Base-by-base conservation (phyloP, 2,113 vertebrate genomes). In the Mugil cephalus region DNA sequence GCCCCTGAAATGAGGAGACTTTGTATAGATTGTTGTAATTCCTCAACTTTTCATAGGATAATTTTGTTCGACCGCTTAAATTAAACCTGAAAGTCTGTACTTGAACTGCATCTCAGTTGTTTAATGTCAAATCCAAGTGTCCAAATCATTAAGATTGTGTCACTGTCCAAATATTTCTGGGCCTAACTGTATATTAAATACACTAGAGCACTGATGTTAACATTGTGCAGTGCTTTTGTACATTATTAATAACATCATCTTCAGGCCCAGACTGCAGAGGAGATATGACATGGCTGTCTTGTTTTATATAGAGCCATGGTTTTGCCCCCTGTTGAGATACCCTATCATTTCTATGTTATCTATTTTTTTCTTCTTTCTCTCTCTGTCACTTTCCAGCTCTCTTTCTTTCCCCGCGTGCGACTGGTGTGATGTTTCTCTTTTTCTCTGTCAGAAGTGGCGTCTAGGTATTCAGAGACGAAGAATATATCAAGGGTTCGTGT, bases 401-500 rank as follows among this genome's bases (percentile, higher is more conserved):
- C 53, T 8, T 35, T 5, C 60, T 71, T 53, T 60, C 30, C 47
- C 15, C 50, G 6, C 42, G 70, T 51, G 76, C 18, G 56, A 56
- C 64, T 68, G 62, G 59, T 77, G 77, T 66, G 81, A 89, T 91
- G 80, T 87, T 86, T 89, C 70, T 81, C 69, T 64, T 77, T 83
- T 77, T 50, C 73, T 83, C 82, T 74, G 74, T 77, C 80, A 90
- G 74, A 81, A 72, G 64, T 61, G 42, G 74, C 85, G 87, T 78
- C 84, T 74, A n/a, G 62, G 88, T 82, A 86, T 68, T 87, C 81
- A 77, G 84, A 77, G 74, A 74, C 56, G 66, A 64, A 73, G 60
- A 60, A 78, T 54, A 74, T 80, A 81, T 84, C 68, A 74, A 82
- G 62, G 73, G 80, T 84, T 89, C 56, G 50, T 17, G 42, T 85